phyloP scores from a whole-genome alignment of 2,113 vertebrate species.

The Acrocephalus kingi region DNA sequence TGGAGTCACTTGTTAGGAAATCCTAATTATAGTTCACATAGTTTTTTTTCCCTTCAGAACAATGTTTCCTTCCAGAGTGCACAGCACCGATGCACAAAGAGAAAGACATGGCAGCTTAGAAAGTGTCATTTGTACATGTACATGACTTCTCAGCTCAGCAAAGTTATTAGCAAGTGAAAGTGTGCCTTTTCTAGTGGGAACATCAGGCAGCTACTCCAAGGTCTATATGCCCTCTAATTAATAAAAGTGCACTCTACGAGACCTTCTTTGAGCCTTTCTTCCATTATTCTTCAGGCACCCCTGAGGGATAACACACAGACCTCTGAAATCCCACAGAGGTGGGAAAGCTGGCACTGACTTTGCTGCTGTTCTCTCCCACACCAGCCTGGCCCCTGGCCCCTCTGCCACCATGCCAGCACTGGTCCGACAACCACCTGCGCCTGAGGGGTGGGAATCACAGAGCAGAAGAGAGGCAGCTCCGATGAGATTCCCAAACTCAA shows the following conservation, averaged over 20 bases:
- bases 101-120: background rate
- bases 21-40: background rate
- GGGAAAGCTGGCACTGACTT: background rate
- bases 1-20: background rate
- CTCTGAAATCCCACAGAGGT: background rate
- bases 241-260: background rate
- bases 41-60: background rate
- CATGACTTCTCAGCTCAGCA: background rate
- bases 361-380: accelerated
- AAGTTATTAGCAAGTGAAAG: background rate
- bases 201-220: background rate
- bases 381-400: background rate
- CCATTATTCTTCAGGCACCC: background rate
- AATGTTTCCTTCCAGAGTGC: background rate
- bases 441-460: constrained; percentile 13
- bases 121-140: background rate
- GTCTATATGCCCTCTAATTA: background rate
- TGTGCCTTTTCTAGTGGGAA: background rate
- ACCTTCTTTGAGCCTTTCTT: background rate
- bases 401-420: background rate
- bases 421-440: background rate
- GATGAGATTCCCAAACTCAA: constrained; percentile 70
- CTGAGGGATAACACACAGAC: background rate
- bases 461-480: constrained; percentile 61
- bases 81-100: background rate